Conservation (phyloP, 2,797 vertebrate species). For the Carcharodon carcharias region DNA sequence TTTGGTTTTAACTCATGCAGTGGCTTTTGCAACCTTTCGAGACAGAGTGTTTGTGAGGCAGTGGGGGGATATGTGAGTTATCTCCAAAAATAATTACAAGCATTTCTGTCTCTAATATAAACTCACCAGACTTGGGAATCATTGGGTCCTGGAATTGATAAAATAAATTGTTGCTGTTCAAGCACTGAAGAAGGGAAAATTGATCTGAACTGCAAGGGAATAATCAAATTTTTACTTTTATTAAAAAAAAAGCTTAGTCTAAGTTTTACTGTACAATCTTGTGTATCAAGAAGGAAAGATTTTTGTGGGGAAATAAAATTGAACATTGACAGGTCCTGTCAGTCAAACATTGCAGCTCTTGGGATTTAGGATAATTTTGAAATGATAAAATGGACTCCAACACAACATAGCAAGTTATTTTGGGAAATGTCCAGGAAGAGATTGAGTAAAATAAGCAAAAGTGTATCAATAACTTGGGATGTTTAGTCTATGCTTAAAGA, state of each 20-base stretch:
- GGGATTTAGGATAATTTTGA: background rate
- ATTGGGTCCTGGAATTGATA: background rate
- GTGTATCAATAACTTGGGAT: background rate
- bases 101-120: too few species aligned
- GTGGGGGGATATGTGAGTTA: too few species aligned
- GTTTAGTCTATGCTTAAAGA: background rate
- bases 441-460: background rate
- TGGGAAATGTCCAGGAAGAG: background rate
- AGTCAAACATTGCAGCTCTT: background rate
- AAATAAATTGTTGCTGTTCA: background rate
- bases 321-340: background rate
- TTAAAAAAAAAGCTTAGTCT: background rate
- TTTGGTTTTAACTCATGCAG: background rate
- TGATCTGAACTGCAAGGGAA: background rate
- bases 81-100: background rate
- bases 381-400: background rate
- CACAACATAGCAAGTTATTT: background rate
- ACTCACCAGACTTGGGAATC: background rate
- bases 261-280: background rate
- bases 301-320: background rate
- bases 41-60: background rate
- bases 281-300: background rate
- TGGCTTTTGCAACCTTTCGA: background rate
- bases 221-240: background rate
- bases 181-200: background rate